These are phyloP conservation scores for Cydia pomonella DNA, from an alignment of 1,140 invertebrate genomes.

Conservation along the genomic window DNA sequence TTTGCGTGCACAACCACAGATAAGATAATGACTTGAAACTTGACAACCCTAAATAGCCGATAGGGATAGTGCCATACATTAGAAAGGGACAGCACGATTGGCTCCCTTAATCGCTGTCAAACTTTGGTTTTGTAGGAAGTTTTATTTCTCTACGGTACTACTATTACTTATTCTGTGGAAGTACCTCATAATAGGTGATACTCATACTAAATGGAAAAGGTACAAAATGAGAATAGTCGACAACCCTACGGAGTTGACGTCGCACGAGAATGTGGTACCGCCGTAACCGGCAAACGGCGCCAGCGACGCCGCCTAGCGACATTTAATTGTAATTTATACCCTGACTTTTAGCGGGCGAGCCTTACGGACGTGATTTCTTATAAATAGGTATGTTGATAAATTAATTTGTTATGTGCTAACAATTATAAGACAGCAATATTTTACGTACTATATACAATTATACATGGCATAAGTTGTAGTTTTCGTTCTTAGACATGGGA, in stretches of 20 bases:
- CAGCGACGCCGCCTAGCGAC: background rate
- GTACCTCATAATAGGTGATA: too few relatives aligned
- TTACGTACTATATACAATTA: background rate
- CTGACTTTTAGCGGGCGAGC: slow-evolving; percentile 13
- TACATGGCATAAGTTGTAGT: background rate
- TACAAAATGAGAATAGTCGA: too few relatives aligned
- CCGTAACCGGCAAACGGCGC: background rate
- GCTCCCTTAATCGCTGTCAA: too few relatives aligned
- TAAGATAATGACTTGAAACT: too few relatives aligned
- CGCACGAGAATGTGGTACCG: background rate
- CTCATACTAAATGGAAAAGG: too few relatives aligned
- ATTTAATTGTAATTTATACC: slow-evolving; percentile 25
- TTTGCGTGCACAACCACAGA: too few relatives aligned
- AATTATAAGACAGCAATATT: background rate
- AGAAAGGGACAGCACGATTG: too few relatives aligned
- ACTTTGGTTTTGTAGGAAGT: too few relatives aligned
- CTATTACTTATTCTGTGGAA: too few relatives aligned
- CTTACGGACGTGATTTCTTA: slow-evolving; percentile 14
- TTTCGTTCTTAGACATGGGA: background rate
- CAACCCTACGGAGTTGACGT: slow-evolving; percentile 10
- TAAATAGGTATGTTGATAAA: background rate
- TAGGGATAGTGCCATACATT: too few relatives aligned
- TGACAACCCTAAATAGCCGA: too few relatives aligned
- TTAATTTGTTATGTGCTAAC: background rate
- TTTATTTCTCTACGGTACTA: too few relatives aligned